Conservation (phyloP, 2,113 vertebrate species). For the Brachyistius frenatus region DNA sequence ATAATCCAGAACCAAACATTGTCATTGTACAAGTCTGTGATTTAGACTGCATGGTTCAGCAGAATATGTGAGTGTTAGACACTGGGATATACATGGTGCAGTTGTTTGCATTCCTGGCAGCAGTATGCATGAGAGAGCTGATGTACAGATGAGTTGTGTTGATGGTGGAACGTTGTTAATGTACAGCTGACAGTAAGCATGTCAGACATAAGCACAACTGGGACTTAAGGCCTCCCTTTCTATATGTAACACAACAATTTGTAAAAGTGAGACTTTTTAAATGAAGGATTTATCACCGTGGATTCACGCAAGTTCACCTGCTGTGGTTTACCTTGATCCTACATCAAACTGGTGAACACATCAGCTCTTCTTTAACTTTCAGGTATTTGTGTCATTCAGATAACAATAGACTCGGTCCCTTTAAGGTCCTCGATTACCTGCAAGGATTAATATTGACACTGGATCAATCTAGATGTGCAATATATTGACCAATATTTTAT, state of each 20-base stretch:
- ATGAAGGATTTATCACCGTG: background rate
- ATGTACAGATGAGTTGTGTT: slow-evolving; percentile 65
- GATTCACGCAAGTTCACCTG: background rate
- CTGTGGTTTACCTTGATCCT: background rate
- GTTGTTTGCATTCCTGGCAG: slow-evolving; percentile 79
- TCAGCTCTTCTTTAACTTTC: background rate
- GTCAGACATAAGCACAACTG: slow-evolving; percentile 31
- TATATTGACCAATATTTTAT: too few relatives aligned
- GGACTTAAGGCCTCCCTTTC: slow-evolving; percentile 11
- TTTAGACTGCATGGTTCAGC: slow-evolving; percentile 75
- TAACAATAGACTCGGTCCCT: background rate
- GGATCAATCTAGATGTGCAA: too few relatives aligned
- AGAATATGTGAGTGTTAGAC: slow-evolving; percentile 73
- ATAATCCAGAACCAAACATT: slow-evolving; percentile 86
- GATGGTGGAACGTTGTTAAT: slow-evolving; percentile 63
- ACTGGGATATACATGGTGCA: slow-evolving; percentile 73
- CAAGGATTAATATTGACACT: background rate
- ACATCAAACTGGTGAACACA: background rate
- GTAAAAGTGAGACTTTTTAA: background rate
- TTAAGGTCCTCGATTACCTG: background rate
- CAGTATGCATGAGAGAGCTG: slow-evolving; percentile 58
- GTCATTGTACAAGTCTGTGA: slow-evolving; percentile 79
- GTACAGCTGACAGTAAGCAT: slow-evolving; percentile 41
- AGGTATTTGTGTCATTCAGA: background rate
- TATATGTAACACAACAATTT: background rate